phyloP scores from a whole-genome alignment of 1,140 invertebrate genomes.

The Zaprionus camerounensis region DNA sequence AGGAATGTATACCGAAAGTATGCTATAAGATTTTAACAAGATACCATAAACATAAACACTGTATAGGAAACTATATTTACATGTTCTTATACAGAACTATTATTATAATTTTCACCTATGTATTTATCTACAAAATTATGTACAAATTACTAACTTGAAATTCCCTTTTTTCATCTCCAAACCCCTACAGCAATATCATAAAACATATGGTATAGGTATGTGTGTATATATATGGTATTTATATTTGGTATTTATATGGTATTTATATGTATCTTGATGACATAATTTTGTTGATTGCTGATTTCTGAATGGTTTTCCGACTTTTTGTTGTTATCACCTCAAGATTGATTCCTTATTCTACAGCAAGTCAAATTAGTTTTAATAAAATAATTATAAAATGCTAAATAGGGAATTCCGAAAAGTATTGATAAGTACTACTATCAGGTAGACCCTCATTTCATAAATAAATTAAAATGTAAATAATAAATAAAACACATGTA shows the following conservation, averaged over 20 bases:
- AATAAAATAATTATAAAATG: background rate
- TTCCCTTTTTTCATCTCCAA: background rate
- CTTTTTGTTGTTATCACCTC: background rate
- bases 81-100: too few species aligned
- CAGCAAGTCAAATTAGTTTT: background rate
- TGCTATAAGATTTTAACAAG: slow-evolving; percentile 1
- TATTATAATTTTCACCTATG: too few species aligned
- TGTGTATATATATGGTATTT: too few species aligned
- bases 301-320: background rate
- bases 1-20: slow-evolving; percentile 20
- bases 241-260: too few species aligned
- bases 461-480: background rate
- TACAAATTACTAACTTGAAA: background rate
- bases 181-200: background rate
- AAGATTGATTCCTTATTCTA: background rate
- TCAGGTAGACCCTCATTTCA: background rate
- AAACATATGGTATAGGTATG: too few species aligned
- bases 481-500: background rate
- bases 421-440: background rate
- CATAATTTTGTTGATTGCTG: background rate
- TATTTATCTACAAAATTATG: background rate
- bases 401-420: background rate
- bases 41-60: background rate
- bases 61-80: too few species aligned
- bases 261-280: background rate